A percentile compares a stretch with the other conserved stretches of the same genome.
Conservation (phyloP, 1,140 invertebrate genomes). For the Euglossa dilemma region DNA sequence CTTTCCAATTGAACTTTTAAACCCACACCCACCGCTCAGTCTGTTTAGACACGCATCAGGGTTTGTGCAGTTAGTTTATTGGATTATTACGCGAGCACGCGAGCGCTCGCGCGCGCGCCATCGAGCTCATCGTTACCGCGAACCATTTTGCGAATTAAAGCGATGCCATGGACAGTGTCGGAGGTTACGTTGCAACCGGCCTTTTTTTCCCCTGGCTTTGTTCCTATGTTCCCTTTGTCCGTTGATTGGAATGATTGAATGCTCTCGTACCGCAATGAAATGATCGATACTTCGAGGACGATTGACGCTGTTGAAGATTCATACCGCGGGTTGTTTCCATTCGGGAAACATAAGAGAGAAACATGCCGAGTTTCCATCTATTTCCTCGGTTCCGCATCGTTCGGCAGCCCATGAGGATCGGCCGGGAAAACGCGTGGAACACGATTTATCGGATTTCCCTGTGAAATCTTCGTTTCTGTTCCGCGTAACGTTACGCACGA, state of each 20-base stretch:
- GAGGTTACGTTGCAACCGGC: not conserved
- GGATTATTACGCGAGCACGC: conserved; percentile 38
- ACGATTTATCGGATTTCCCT: too few relatives aligned
- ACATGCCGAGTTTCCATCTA: too few relatives aligned
- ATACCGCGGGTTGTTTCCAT: not conserved
- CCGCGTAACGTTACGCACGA: too few relatives aligned
- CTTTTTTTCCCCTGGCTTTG: not conserved
- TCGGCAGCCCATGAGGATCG: too few relatives aligned
- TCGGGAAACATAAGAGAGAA: not conserved
- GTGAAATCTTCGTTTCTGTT: too few relatives aligned
- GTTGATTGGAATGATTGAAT: not conserved
- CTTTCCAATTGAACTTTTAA: conserved; percentile 65
- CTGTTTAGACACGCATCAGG: conserved; percentile 48
- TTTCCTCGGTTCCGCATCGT: too few relatives aligned
- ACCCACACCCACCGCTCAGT: conserved; percentile 32
- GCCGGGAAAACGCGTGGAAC: too few relatives aligned
- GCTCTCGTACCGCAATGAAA: not conserved
- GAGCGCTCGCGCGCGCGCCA: not conserved
- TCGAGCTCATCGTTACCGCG: conserved; percentile 4
- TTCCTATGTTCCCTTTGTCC: not conserved
- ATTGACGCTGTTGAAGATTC: not conserved
- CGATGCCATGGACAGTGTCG: not conserved
- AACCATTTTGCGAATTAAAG: conserved; percentile 28
- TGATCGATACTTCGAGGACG: not conserved
- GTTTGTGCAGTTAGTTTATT: conserved; percentile 32